Base-by-base conservation (phyloP, 2,888 invertebrate genomes). In the Ctenicera cuprea region DNA sequence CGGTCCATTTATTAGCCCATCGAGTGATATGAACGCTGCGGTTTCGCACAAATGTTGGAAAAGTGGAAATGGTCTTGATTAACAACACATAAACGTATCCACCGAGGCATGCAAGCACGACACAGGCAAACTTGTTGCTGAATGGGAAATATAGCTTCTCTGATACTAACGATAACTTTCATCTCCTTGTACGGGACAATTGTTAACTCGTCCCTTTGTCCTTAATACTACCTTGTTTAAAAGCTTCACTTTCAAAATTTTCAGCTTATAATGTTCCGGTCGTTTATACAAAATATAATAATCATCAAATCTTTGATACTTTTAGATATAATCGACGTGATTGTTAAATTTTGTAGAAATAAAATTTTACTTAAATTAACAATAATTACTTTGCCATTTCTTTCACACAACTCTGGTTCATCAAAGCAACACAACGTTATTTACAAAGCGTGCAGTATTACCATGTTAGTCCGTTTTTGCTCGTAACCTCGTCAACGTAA, bases 81-180 rank as follows among this genome's bases (percentile, higher is more conserved):
- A 16, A 48, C 48, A 30, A n/a, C 30, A 4, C 30, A n/a, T 54
- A 54, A 52, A 30, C 3, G 11, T 54, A 33, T 54, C 30, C 54
- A 33, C 9, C 14, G 54, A 54, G n/a, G 54, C 54, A 14, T 30
- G 5, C 33, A 26, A 0, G 52, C 18, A 1, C 1, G 16, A 26
- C n/a, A 54, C 7, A 50, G 4, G n/a, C 22, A 50, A 22, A 22
- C 3, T 18, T 11, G 20, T 22, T 9, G 22, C 20, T 20, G 20
- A 54, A 54, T 54, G 26, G 14, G 3, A 54, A 30, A 48, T 48
- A 18, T 11, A 11, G 18, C 18, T 20, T 16, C 43, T 48, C 48
- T 14, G 54, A 54, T 54, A 54, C 48, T 18, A 48, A 48, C 30
- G 14, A 30, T 30, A 30, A n/a, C 14, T 30, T 54, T 30, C 14